Percentiles rank a stretch among this genome's conserved stretches.
These are phyloP conservation scores for Adoxophyes honmai DNA, from an alignment of 1,140 invertebrate species.

Conservation along the genomic window DNA sequence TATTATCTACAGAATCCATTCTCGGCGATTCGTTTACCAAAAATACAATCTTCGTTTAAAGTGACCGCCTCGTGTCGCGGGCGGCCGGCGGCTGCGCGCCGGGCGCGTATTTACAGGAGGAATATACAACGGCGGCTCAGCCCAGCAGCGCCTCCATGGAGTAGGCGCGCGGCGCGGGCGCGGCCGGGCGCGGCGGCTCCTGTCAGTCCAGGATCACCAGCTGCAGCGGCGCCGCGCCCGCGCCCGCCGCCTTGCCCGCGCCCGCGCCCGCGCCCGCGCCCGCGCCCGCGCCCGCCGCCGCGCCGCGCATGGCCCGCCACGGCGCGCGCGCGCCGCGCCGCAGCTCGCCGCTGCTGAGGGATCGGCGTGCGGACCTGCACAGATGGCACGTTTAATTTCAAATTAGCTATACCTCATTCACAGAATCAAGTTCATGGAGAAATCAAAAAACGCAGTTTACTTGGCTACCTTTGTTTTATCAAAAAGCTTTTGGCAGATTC, in stretches of 20 bases:
- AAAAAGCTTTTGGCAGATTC: too few species aligned
- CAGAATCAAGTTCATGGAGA: too few species aligned
- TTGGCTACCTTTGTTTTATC: too few species aligned
- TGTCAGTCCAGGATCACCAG: constrained; percentile 85
- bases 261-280: constrained; percentile 93
- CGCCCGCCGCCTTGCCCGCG: constrained; percentile 57
- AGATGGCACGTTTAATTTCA: constrained; percentile 16
- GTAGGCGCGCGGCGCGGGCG: constrained; percentile 77
- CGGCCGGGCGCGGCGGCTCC: constrained; percentile 59
- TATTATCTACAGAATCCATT: constrained; percentile 76
- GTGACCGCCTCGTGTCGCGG: constrained; percentile 21
- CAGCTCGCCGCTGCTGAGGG: constrained; percentile 88
- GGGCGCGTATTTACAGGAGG: constrained; percentile 49
- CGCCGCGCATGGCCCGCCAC: constrained; percentile 19
- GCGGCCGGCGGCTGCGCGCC: constrained; percentile 20
- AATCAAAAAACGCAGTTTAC: too few species aligned
- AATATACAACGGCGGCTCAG: constrained; percentile 64
- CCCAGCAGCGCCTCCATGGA: constrained; percentile 81
- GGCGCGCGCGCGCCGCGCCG: constrained; percentile 93
- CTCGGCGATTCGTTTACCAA: constrained; percentile 72
- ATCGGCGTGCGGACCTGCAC: constrained; percentile 88
- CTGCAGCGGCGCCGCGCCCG: constrained; percentile 71
- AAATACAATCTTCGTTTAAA: constrained; percentile 65
- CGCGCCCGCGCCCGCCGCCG: constrained; percentile 39
- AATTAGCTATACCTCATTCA: too few species aligned